Evolutionary conservation across 2,113 vertebrate species (phyloP).

Genomic region (Tapirus terrestris): DNA sequence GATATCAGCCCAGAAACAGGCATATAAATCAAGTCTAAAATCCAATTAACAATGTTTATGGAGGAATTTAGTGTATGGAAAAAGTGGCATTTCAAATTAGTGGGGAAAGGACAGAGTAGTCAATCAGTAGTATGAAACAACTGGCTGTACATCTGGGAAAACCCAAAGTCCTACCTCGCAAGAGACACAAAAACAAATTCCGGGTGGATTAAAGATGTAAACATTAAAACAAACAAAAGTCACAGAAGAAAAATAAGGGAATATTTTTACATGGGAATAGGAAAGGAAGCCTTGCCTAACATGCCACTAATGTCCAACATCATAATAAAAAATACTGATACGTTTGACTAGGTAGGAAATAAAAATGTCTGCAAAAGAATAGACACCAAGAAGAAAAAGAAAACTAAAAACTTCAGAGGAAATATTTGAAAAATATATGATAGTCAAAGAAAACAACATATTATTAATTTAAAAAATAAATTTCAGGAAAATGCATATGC

Average conservation of each 20-base stretch:
- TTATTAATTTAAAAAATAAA: not conserved
- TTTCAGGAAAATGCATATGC: not conserved
- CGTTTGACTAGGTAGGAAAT: not conserved
- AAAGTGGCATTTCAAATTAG: slow-evolving; percentile 24
- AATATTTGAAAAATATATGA: not conserved
- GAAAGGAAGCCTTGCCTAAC: not conserved
- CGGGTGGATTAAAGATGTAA: slow-evolving; percentile 9
- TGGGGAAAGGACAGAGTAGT: not conserved
- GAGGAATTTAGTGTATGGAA: not conserved
- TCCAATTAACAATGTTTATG: not conserved
- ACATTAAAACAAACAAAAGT: not conserved
- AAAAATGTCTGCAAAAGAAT: not conserved
- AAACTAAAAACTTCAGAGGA: not conserved
- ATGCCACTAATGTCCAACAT: not conserved
- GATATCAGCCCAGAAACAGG: not conserved
- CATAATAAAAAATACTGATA: not conserved
- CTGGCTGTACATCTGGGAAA: not conserved
- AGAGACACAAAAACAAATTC: not conserved
- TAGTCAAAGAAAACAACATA: not conserved
- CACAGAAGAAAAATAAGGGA: slow-evolving; percentile 1
- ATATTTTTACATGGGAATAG: not conserved
- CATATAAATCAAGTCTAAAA: slow-evolving; percentile 5
- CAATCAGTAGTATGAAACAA: not conserved
- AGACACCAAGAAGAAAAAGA: not conserved
- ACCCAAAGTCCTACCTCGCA: slow-evolving; percentile 27